Percentiles rank a stretch among this genome's conserved stretches.
Conservation (phyloP, 2,113 vertebrate species). For the Corvus hawaiiensis region DNA sequence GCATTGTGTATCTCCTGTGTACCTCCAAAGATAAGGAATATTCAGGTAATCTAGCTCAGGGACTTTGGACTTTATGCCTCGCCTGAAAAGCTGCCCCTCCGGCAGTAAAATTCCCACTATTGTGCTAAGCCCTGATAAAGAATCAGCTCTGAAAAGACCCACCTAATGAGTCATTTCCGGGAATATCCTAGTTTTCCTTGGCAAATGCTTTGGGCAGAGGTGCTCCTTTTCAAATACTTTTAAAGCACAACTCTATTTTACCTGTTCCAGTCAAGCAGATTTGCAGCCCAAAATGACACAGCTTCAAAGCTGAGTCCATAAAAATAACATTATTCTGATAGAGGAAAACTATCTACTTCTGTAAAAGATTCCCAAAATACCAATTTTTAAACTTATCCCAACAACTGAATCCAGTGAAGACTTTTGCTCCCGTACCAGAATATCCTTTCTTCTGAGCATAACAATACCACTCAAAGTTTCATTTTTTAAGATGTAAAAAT, state of each 20-base stretch:
- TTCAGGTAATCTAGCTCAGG: not conserved
- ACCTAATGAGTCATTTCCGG: slow-evolving; percentile 37
- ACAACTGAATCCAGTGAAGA: not conserved
- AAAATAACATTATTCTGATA: not conserved
- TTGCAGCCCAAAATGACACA: not conserved
- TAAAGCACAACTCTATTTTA: not conserved
- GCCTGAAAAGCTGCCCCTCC: not conserved
- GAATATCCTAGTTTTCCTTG: not conserved
- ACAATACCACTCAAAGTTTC: not conserved
- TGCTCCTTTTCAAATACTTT: not conserved
- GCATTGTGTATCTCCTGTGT: not conserved
- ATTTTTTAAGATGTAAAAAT: not conserved
- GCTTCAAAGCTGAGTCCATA: not conserved
- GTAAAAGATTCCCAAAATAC: not conserved
- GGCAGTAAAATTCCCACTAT: slow-evolving; percentile 14
- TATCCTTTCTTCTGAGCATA: not conserved
- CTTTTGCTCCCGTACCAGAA: not conserved
- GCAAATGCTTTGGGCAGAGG: not conserved
- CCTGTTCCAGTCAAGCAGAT: not conserved
- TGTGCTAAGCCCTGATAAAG: slow-evolving; percentile 8
- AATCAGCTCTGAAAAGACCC: not conserved
- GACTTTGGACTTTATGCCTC: not conserved
- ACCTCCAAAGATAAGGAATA: slow-evolving; percentile 13
- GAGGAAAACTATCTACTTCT: not conserved
- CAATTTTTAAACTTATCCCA: not conserved